phyloP scores from a whole-genome alignment of 2,888 invertebrate species.

The Pristionchus japonicus region DNA sequence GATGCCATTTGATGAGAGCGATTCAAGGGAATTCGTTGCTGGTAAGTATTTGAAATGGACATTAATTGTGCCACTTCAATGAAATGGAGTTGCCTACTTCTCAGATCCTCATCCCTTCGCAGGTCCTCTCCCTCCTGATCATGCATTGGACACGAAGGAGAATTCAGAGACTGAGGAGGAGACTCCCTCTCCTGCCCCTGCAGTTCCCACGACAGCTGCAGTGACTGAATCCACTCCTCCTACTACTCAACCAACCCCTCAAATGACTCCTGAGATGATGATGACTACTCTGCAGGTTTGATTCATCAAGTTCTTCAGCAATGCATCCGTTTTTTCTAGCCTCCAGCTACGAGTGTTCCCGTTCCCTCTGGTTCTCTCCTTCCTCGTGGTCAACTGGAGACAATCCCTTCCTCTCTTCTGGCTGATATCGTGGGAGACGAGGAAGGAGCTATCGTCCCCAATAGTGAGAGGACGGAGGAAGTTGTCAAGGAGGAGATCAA shows the following conservation, averaged over 20 bases:
- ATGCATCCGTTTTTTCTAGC: no score
- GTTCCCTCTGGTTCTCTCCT: not conserved
- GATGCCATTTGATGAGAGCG: not conserved
- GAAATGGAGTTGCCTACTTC: no score
- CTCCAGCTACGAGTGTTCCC: not conserved
- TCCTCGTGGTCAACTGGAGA: constrained; percentile 30
- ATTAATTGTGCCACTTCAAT: not conserved
- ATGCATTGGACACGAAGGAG: not conserved
- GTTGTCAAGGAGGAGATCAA: not conserved
- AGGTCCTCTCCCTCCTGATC: constrained; percentile 5
- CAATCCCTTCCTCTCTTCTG: not conserved
- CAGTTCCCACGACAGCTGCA: not conserved
- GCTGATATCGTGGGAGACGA: constrained; percentile 10
- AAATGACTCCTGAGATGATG: not conserved
- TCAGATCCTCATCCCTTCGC: not conserved
- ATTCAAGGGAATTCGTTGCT: not conserved
- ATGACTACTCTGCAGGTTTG: not conserved
- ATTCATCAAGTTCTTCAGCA: not conserved
- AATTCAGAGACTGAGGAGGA: not conserved
- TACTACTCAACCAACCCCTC: not conserved
- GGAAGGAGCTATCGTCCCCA: not conserved
- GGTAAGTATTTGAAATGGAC: not conserved
- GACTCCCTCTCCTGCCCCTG: not conserved
- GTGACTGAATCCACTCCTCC: not conserved
- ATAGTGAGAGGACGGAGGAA: not conserved